Percentiles rank a stretch among this genome's conserved stretches.
Evolutionary conservation across 2,113 vertebrate species (phyloP).

Genomic region (Pluvianellus socialis): DNA sequence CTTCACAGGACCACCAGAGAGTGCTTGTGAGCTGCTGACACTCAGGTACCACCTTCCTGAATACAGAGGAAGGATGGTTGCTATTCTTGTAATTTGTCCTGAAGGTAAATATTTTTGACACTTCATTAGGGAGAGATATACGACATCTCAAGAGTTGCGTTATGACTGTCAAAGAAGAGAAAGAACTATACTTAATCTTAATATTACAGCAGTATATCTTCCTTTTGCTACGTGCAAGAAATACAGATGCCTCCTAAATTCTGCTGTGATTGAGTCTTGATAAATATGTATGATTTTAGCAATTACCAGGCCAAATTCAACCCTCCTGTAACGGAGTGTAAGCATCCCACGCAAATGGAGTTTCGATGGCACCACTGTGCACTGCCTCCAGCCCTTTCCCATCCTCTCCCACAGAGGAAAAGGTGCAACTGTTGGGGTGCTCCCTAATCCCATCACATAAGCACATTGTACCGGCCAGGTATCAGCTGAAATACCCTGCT

Average conservation of each 20-base stretch:
- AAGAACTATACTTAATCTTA: slow-evolving; percentile 33
- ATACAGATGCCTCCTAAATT: slow-evolving; percentile 27
- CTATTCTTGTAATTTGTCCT: slow-evolving; percentile 22
- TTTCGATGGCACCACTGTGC: accelerated
- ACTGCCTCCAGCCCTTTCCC: background rate
- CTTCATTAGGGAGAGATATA: slow-evolving; percentile 55
- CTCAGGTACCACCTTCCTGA: background rate
- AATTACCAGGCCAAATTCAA: background rate
- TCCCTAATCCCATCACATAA: background rate
- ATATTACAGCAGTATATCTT: background rate
- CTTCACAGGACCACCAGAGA: background rate
- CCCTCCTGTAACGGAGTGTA: background rate
- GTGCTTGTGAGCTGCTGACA: background rate
- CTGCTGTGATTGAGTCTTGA: background rate
- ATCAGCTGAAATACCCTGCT: background rate
- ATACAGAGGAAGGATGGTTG: background rate
- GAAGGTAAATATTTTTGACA: slow-evolving; percentile 60
- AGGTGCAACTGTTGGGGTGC: background rate
- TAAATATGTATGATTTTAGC: slow-evolving; percentile 14
- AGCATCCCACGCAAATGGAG: background rate
- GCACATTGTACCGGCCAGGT: background rate
- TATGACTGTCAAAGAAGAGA: slow-evolving; percentile 58
- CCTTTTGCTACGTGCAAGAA: slow-evolving; percentile 6
- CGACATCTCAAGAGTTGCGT: slow-evolving; percentile 1
- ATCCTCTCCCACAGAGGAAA: accelerated